Evolutionary conservation across 2,888 invertebrate species (phyloP), one percentile per base, ranked within the genome.

Genomic region (Catotricha subobsoleta): DNA sequence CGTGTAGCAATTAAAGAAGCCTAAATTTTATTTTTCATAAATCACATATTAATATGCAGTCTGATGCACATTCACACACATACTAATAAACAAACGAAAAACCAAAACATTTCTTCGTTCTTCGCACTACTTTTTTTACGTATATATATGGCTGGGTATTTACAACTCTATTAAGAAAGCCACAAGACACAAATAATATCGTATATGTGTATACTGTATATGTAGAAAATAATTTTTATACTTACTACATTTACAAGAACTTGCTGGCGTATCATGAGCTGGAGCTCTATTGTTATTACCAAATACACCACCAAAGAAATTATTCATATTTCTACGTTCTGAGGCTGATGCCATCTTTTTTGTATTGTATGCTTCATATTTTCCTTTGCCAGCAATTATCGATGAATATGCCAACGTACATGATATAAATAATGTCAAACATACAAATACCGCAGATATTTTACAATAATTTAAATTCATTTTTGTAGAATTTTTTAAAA

Each of bases 161-260:
- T n/a, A n/a, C n/a, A n/a, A n/a, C n/a, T n/a, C n/a, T n/a, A n/a
- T n/a, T n/a, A n/a, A n/a, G n/a, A n/a, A n/a, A n/a, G n/a, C n/a
- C n/a, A n/a, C n/a, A n/a, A n/a, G n/a, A n/a, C n/a, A n/a, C n/a
- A n/a, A n/a, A n/a, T n/a, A n/a, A n/a, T n/a, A n/a, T n/a, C n/a
- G n/a, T 9, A 23, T 23, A 23, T 23, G 9, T 9, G 9, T 23
- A 7, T 23, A 23, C 9, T 23, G 9, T 23, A n/a, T n/a, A 28
- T 28, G 10, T 12, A n/a, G n/a, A n/a, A n/a, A n/a, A n/a, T n/a
- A n/a, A n/a, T n/a, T n/a, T n/a, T n/a, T 31, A 41, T 62, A 71
- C 76, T 72, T 55, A 79, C 79, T 72, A 57, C 79, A 79, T 41
- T 66, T 66, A 52, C 79, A 79, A 4, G 69, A 56, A 16, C 67